Evolutionary conservation across 2,113 vertebrate species (phyloP), one percentile per base, ranked within the genome.

Genomic region (Motacilla alba): DNA sequence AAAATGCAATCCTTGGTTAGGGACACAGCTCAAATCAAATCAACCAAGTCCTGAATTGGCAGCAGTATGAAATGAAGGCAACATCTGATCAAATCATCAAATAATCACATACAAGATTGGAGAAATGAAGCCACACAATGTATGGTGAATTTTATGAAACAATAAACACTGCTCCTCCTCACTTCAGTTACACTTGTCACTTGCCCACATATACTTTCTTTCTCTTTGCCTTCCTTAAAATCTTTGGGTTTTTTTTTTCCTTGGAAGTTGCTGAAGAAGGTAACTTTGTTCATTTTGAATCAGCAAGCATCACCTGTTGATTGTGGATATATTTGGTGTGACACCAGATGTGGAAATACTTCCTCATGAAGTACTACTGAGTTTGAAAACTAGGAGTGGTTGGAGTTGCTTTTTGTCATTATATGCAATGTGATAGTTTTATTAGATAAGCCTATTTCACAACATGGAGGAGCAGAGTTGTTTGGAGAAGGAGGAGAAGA

Each of bases 41-140:
- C 67, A 91, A 37, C 49, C 72, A 56, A 73, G 15, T 87, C 1
- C 2, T 27, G n/a, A 87, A 77, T 74, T 93, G 84, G 59, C 73
- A 93, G 81, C 73, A 70, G 11, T 49, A 82, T 2, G 18, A 70
- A 87, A 89, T 66, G 7, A 78, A 91, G 69, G 84, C 77, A 91
- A 41, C 60, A 94, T 41, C 68, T 62, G 84, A 91, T 81, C 64
- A 93, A 89, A 89, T 77, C 46, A 84, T 84, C 87, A 81, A 89
- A 76, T 33, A 49, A 83, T 37, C 7, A 2, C 68, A 60, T 50
- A 43, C 7, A 66, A 77, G 50, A 58, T 62, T 56, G 67, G 49
- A 56, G 21, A 86, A 86, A 86, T 81, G 43, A 87, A 92, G 70
- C 74, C 56, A 72, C 33, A 39, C 39, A 87, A 63, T 56, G 58